Evolutionary conservation across 2,888 invertebrate species (phyloP), one percentile per base, ranked within the genome.

Genomic region (Marasmarcha lunaedactyla): DNA sequence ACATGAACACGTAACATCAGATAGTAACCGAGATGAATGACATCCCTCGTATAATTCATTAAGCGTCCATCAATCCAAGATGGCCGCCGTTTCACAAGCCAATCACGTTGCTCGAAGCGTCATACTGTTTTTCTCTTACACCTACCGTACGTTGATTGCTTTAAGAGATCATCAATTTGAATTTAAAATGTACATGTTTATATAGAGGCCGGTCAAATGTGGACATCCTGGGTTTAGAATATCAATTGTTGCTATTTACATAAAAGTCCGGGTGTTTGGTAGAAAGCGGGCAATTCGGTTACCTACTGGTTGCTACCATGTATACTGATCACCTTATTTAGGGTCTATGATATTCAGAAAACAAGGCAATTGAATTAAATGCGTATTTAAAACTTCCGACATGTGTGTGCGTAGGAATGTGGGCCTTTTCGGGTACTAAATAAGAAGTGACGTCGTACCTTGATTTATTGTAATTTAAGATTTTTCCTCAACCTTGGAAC

Each of bases 261-360:
- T 83, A 81, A 73, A 76, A 71, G 70, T 71, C 78, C 77, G 71
- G 74, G 77, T 81, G 79, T 77, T 78, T 72, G 71, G 65, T 79
- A 79, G 83, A 81, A 83, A 83, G 81, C 79, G 79, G 81, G 78
- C 76, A 71, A 83, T 81, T 81, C 81, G 78, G 79, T 72, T 78
- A 76, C 72, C 66, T 63, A 59, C 60, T 59, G 66, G 60, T 77
- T 71, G 72, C 68, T 65, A 55, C 55, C 64, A 56, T 76, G 58
- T 58, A 73, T 62, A 63, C 46, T 69, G 71, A 76, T 76, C 64
- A 55, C 54, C 52, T 57, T 61, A 71, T 69, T 64, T 66, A 65
- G 59, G 64, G 58, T 52, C 57, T 58, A 62, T 61, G 58, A 61
- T 67, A 63, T 67, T 66, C 48, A 60, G 65, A 66, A 63, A 63